A percentile compares a stretch with the other conserved stretches of the same genome.
These are phyloP conservation scores for Leptinotarsa rubiginosa DNA, from an alignment of 2,888 invertebrate species.

Conservation along the genomic window DNA sequence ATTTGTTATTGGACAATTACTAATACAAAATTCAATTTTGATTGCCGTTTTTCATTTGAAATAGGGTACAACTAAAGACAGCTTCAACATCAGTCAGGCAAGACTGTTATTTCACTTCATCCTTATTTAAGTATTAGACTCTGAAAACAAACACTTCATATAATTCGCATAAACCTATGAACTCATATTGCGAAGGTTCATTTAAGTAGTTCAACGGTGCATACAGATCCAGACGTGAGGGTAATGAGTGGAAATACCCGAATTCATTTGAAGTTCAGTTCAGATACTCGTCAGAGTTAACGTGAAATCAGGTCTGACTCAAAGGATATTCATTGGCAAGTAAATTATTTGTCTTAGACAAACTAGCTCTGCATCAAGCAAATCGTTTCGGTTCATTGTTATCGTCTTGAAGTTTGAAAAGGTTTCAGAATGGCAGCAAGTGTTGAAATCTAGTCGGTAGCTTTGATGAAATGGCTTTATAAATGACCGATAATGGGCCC, in stretches of 20 bases:
- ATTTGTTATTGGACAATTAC: too few species aligned
- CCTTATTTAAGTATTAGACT: too few species aligned
- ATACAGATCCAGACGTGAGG: slow-evolving; percentile 30
- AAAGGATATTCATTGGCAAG: slow-evolving; percentile 42
- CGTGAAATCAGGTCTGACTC: slow-evolving; percentile 32
- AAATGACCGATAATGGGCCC: too few species aligned
- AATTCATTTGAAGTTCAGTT: slow-evolving; percentile 41
- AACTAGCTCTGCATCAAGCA: slow-evolving; percentile 30
- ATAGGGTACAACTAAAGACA: too few species aligned
- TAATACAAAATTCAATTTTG: too few species aligned
- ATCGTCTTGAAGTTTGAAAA: background rate
- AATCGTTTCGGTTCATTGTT: slow-evolving; percentile 38
- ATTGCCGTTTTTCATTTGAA: too few species aligned
- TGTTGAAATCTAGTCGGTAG: too few species aligned
- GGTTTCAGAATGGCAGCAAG: background rate
- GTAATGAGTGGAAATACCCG: slow-evolving; percentile 40
- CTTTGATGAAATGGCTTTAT: too few species aligned
- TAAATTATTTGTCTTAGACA: slow-evolving; percentile 40
- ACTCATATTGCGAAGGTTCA: slow-evolving; percentile 32
- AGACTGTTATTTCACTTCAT: background rate
- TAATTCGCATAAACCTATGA: slow-evolving; percentile 7
- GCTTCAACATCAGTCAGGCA: too few species aligned
- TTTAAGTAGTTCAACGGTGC: slow-evolving; percentile 36
- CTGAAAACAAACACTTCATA: background rate
- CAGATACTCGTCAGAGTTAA: slow-evolving; percentile 39